Conservation (phyloP, 2,797 vertebrate genomes). For the Parauchenoglanis punctatus region DNA sequence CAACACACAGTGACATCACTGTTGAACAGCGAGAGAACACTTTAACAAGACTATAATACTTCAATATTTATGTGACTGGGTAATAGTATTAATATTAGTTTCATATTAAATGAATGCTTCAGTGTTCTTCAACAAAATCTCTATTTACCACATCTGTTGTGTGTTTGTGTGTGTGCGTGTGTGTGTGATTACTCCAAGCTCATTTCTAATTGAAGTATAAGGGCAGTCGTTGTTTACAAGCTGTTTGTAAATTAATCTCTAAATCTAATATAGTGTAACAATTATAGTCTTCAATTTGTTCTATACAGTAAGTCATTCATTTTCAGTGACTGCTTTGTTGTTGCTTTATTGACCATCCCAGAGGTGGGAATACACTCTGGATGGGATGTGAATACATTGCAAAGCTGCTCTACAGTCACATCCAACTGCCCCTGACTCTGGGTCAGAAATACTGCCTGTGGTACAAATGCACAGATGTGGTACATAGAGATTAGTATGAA, state of each 20-base stretch:
- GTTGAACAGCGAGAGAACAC: conserved; percentile 7
- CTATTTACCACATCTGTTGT: neutral
- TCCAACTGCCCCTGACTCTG: too few species aligned
- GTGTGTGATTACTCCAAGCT: neutral
- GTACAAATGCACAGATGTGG: neutral
- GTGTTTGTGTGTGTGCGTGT: neutral
- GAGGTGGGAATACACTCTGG: neutral
- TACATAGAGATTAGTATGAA: neutral
- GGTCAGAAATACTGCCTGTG: neutral
- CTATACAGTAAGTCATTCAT: neutral
- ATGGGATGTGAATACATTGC: neutral
- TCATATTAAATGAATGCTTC: neutral
- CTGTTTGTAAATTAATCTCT: neutral
- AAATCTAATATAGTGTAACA: neutral
- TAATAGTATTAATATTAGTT: neutral
- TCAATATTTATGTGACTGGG: neutral
- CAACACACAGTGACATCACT: neutral
- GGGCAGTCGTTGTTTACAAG: neutral
- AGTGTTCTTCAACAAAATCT: neutral
- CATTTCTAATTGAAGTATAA: neutral
- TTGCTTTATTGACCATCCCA: neutral
- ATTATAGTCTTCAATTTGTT: neutral
- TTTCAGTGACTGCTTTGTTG: neutral
- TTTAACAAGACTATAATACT: neutral
- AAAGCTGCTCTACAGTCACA: neutral